Base-by-base conservation (phyloP, 2,113 vertebrate species). In the Prionailurus bengalensis region DNA sequence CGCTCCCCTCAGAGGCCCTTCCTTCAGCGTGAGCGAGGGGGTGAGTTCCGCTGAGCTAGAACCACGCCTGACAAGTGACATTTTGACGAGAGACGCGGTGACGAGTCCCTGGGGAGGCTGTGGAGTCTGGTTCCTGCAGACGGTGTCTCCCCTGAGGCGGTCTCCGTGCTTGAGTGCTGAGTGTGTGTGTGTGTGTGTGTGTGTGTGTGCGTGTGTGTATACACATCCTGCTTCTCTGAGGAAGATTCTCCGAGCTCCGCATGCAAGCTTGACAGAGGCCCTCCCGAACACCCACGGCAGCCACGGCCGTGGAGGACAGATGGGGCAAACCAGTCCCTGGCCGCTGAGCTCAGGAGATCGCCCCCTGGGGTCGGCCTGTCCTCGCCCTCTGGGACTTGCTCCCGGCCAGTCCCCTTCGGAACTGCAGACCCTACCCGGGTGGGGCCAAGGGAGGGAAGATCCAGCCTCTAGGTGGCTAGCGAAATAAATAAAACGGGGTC, bases 81-180 rank as follows among this genome's bases (percentile, higher is more conserved):
- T 68, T 95, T 97, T 95, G 29, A 97, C 96, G 97, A 96, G 92
- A 97, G 84, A 89, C 58, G 74, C 21, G 68, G 94, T 39, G 66
- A 98, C 84, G 90, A 95, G 98, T 98, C 97, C 96, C 97, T 81
- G 83, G 97, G 48, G 95, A 87, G 93, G 97, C 95, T 98, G 96
- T 94, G 98, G 98, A 98, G 95, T 97, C 98, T 93, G 42, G 98
- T 98, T 98, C 98, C 95, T 97, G 97, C 98, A 98, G 97, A 95
- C 91, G 97, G 93, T 98, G 98, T 98, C 98, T 98, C 98, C 98
- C 96, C 98, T 97, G 97, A 97, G 98, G 98, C 98, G 90, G 90
- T 94, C 97, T 96, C 95, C 48, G 76, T 10, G 8, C 96, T 95
- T 96, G 88, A 98, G 85, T 96, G 97, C 42, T 0, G 68, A 71